Evolutionary conservation across 2,113 vertebrate species (phyloP).

Genomic region (Forbesichthys papilliferus): DNA sequence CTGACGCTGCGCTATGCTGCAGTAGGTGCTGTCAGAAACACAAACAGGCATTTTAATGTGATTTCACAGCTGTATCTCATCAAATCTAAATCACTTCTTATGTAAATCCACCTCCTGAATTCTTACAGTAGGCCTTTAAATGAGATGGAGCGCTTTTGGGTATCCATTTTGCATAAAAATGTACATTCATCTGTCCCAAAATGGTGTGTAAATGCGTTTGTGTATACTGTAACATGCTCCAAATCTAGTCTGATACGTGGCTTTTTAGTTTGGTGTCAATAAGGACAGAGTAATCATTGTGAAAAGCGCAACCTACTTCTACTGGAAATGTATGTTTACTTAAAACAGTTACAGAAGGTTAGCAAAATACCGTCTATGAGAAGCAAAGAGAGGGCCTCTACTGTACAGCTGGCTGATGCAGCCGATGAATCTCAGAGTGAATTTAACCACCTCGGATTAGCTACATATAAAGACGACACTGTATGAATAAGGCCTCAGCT

Average conservation of each 20-base stretch:
- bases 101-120: neutral
- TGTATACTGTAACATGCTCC: constrained; percentile 4
- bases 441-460: constrained; percentile 37
- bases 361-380: constrained; percentile 60
- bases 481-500: constrained; percentile 38
- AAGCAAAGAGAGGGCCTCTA: constrained; percentile 55
- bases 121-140: constrained; percentile 4
- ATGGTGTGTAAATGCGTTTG: constrained; percentile 6
- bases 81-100: constrained; percentile 7
- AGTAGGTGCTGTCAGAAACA: neutral
- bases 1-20: neutral
- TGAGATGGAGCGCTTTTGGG: constrained; percentile 6
- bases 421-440: constrained; percentile 16
- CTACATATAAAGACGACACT: constrained; percentile 50
- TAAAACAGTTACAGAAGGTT: constrained; percentile 62
- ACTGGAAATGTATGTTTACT: constrained; percentile 69
- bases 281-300: constrained; percentile 61
- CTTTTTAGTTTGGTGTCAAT: constrained; percentile 38
- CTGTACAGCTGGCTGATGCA: constrained; percentile 39
- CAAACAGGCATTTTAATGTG: neutral
- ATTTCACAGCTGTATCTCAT: constrained; percentile 28
- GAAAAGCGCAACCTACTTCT: constrained; percentile 41
- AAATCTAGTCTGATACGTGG: constrained; percentile 32
- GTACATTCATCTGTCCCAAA: constrained; percentile 19
- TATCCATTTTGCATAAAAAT: constrained; percentile 27